Percentiles rank a stretch among this genome's conserved stretches.
Conservation (phyloP, 2,797 vertebrate species). For the Potorous gilbertii region DNA sequence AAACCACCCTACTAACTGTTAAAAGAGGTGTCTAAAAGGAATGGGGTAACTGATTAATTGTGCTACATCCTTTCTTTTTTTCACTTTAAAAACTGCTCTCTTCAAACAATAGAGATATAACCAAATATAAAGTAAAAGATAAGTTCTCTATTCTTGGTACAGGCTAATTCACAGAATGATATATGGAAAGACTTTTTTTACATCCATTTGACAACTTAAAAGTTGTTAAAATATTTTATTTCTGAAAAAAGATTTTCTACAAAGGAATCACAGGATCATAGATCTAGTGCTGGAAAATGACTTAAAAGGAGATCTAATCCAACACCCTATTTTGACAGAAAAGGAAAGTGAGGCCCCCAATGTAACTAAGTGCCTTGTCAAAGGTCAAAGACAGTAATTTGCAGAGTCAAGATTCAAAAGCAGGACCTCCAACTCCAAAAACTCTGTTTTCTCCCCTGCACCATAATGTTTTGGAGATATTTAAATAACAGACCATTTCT, state of each 20-base stretch:
- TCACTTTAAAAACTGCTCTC: neutral
- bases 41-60: neutral
- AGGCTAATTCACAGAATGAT: neutral
- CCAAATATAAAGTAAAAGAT: neutral
- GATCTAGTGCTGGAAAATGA: neutral
- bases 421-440: neutral
- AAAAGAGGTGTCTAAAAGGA: neutral
- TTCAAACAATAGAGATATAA: neutral
- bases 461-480: neutral
- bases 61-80: neutral
- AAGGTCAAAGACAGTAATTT: neutral
- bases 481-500: neutral
- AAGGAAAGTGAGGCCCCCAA: neutral
- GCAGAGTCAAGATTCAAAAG: neutral
- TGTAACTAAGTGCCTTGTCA: neutral
- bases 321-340: neutral
- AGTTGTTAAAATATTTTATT: neutral
- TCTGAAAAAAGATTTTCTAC: neutral
- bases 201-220: neutral
- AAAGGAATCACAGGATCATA: neutral
- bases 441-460: neutral
- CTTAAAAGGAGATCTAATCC: neutral
- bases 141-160: neutral
- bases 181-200: neutral
- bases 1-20: neutral